phyloP scores from a whole-genome alignment of 2,797 vertebrate genomes.

The Sebastes steindachneri region DNA sequence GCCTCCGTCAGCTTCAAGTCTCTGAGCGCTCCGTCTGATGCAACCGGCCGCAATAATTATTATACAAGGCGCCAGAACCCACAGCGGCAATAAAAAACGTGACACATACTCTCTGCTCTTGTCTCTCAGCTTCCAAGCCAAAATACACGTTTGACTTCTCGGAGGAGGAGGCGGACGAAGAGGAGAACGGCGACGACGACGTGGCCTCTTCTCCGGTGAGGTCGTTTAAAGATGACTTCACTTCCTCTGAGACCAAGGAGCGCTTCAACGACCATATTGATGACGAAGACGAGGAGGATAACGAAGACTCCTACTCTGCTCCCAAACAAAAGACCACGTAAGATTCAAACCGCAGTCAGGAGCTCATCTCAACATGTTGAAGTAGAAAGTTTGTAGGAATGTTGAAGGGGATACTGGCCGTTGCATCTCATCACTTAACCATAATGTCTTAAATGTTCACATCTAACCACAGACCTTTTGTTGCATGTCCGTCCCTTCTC shows the following conservation, averaged over 20 bases:
- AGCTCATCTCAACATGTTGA: background rate
- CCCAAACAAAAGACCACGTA: conserved; percentile 80
- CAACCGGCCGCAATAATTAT: conserved; percentile 38
- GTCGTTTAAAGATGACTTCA: conserved; percentile 88
- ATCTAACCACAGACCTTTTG: background rate
- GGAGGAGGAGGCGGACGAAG: conserved; percentile 85
- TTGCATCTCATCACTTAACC: background rate
- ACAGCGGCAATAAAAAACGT: background rate
- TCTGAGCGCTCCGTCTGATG: conserved; percentile 41
- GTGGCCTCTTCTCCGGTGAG: conserved; percentile 83
- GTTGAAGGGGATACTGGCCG: background rate
- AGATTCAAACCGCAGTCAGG: background rate
- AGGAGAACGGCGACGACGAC: conserved; percentile 80
- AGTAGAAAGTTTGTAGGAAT: background rate
- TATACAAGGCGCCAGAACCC: background rate
- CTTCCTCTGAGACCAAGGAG: conserved; percentile 83
- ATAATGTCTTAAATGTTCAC: background rate
- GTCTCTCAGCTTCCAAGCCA: conserved; percentile 89
- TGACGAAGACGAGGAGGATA: conserved; percentile 84
- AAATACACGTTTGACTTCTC: conserved; percentile 99
- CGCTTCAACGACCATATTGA: conserved; percentile 81
- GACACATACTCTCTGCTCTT: conserved; percentile 7
- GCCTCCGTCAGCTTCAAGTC: background rate
- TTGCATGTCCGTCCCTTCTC: background rate
- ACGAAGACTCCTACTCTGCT: conserved; percentile 85